Conservation (phyloP, 2,888 invertebrate species). For the Caenorhabditis uteleia region DNA sequence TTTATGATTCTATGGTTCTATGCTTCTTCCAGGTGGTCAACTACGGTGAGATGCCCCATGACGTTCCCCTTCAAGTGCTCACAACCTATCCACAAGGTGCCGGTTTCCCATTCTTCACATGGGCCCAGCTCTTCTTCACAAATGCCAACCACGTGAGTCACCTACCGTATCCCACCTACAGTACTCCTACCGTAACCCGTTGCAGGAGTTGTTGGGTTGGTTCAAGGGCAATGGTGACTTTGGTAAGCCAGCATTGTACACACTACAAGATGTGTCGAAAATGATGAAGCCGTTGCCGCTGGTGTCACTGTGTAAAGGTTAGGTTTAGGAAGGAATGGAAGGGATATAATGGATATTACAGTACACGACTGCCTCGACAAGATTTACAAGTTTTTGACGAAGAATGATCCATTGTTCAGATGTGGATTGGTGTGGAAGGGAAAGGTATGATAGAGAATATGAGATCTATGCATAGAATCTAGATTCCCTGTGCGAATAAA, state of each 20-base stretch:
- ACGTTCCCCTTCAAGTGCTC: constrained; percentile 57
- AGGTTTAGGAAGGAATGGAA: background rate
- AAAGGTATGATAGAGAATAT: no score
- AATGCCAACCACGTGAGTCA: constrained; percentile 52
- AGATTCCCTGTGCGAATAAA: no score
- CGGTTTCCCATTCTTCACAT: constrained; percentile 69
- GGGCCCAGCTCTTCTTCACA: constrained; percentile 69
- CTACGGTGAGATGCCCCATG: constrained; percentile 53
- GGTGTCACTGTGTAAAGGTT: constrained; percentile 64
- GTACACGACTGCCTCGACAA: constrained; percentile 69
- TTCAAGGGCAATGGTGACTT: constrained; percentile 69
- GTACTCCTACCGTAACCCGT: background rate
- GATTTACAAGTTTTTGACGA: constrained; percentile 64
- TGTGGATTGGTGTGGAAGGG: constrained; percentile 68
- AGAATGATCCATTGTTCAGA: constrained; percentile 65
- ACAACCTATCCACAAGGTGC: constrained; percentile 69
- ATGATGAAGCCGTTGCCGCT: constrained; percentile 69
- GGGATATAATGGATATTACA: constrained; percentile 2
- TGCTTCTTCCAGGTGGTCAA: constrained; percentile 47
- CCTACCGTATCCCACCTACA: background rate
- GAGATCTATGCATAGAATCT: no score
- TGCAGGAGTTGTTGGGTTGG: constrained; percentile 66
- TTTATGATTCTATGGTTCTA: no score
- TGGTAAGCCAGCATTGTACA: constrained; percentile 64
- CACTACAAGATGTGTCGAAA: constrained; percentile 65